Evolutionary conservation across 2,113 vertebrate genomes (phyloP).

Genomic region (Corydoras sp.): DNA sequence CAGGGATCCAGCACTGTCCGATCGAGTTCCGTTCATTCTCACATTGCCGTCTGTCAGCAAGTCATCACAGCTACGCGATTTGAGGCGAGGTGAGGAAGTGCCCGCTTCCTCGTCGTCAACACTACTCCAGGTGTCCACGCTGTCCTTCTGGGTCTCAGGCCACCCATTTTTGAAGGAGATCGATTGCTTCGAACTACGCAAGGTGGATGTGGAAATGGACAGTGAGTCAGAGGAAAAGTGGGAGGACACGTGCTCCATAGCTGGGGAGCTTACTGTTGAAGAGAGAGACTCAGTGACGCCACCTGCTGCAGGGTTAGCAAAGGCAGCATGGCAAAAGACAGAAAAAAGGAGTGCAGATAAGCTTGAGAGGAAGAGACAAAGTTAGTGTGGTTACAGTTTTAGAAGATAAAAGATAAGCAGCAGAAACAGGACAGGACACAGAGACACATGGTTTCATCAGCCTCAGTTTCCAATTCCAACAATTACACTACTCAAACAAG

Average conservation of each 20-base stretch:
- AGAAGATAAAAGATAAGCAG: conserved; percentile 4
- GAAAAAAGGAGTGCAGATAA: conserved; percentile 78
- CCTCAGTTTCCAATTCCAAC: too few species aligned
- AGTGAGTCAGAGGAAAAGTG: conserved; percentile 68
- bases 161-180: conserved; percentile 79
- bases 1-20: conserved; percentile 76
- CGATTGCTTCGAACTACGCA: conserved; percentile 70
- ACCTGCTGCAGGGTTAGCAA: conserved; percentile 81
- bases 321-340: conserved; percentile 86
- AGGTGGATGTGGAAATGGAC: conserved; percentile 62
- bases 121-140: conserved; percentile 84
- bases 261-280: conserved; percentile 75
- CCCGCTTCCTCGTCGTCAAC: conserved; percentile 80
- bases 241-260: conserved; percentile 69
- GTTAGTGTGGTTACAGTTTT: conserved; percentile 24
- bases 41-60: conserved; percentile 67
- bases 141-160: conserved; percentile 76
- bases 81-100: conserved; percentile 67
- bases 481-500: too few species aligned
- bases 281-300: conserved; percentile 79
- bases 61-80: conserved; percentile 73
- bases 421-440: not conserved
- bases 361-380: conserved; percentile 57
- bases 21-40: conserved; percentile 61
- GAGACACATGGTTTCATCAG: too few species aligned